Evolutionary conservation across 2,797 vertebrate species (phyloP), one percentile per base, ranked within the genome.

Genomic region (Mus minutoides): DNA sequence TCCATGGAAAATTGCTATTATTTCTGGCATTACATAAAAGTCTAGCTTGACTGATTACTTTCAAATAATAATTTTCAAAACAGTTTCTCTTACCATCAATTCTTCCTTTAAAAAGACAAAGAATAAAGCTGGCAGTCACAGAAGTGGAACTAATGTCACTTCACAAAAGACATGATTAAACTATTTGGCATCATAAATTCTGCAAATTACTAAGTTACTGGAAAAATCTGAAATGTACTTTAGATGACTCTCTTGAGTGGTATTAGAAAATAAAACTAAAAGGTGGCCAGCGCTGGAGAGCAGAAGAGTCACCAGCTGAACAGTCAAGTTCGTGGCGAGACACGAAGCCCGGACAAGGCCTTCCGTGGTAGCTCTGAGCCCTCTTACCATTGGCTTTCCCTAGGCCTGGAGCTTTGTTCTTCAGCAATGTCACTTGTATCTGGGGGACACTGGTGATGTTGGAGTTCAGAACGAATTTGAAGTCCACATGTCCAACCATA

Each of bases 401-500:
- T 97, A 99, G 98, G 94, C 99, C 99, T 0, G 99, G 99, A 92
- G 99, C 99, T 98, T 99, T 99, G 98, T 99, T 99, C 98, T 99
- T 99, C 98, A 99, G 98, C 97, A 99, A 98, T 79, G 99, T 99
- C 98, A 99, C 99, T 99, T 99, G 99, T 98, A 99, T 99, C 98
- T 99, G 99, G 83, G 99, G 99, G 99, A 99, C 99, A 99, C 99
- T 99, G 97, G 99, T 99, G 97, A 99, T 99, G 98, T 99, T 99
- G 96, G 99, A 99, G 94, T 99, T 99, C 98, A 99, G 98, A 98
- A 99, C 99, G 96, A 99, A 99, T 98, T 99, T 99, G 98, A 99
- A 99, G 98, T 99, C 99, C 98, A 99, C 99, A 2, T 99, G 99
- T 97, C 99, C 99, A 97, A 99, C 99, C 99, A 99, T 99, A 98